Percentiles rank a stretch among this genome's conserved stretches.
phyloP scores from a whole-genome alignment of 2,113 vertebrate genomes.

The Cottus gobio region DNA sequence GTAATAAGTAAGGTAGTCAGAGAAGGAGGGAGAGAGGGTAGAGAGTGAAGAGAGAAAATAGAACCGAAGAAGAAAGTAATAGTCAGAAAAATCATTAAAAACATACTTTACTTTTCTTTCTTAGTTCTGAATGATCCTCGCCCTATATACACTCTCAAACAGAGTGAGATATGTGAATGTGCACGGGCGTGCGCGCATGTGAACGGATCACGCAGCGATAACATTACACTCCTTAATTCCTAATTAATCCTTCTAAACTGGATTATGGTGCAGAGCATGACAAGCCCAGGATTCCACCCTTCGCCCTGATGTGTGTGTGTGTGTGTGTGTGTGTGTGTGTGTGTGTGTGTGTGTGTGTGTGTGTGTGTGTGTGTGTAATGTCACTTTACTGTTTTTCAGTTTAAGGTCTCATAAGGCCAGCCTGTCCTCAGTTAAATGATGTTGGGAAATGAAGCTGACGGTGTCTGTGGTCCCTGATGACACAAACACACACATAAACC shows the following conservation, averaged over 20 bases:
- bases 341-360: constrained; percentile 18
- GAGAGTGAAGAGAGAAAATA: constrained; percentile 18
- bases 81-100: constrained; percentile 37
- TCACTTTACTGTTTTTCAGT: constrained; percentile 57
- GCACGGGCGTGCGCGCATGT: constrained; percentile 33
- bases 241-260: constrained; percentile 83
- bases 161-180: constrained; percentile 37
- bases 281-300: constrained; percentile 70
- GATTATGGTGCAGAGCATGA: constrained; percentile 77
- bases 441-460: constrained; percentile 70
- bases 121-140: constrained; percentile 62
- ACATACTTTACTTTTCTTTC: constrained; percentile 57
- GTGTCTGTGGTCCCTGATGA: constrained; percentile 53
- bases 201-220: constrained; percentile 72
- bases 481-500: constrained; percentile 27
- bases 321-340: constrained; percentile 17
- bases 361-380: not conserved
- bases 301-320: constrained; percentile 33
- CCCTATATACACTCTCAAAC: constrained; percentile 60
- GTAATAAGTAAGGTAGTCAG: constrained; percentile 33
- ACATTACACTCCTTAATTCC: constrained; percentile 83
- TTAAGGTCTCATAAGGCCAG: constrained; percentile 59
- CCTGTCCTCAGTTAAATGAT: constrained; percentile 65
- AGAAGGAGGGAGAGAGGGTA: constrained; percentile 10
- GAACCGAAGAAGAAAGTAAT: constrained; percentile 44